These are phyloP conservation scores for Lamellibrachia luymesi DNA, from an alignment of 1,140 invertebrate genomes.

Conservation along the genomic window DNA sequence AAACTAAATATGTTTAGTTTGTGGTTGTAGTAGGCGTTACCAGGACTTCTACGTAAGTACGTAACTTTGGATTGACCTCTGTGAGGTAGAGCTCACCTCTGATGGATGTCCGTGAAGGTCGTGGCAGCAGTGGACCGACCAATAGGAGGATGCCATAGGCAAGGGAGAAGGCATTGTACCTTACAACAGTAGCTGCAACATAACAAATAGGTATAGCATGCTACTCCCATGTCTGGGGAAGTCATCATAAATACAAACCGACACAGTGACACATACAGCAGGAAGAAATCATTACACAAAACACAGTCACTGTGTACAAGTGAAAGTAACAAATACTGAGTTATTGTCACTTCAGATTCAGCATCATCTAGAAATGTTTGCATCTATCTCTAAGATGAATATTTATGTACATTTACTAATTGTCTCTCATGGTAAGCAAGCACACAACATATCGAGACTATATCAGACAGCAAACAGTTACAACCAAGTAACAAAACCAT, in stretches of 20 bases:
- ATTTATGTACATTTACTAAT: no score
- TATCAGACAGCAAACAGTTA: no score
- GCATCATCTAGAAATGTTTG: no score
- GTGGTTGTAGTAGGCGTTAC: background rate
- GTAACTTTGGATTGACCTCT: conserved; percentile 24
- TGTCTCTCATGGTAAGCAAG: no score
- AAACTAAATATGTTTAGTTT: background rate
- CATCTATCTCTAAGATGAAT: no score
- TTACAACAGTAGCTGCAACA: conserved; percentile 75
- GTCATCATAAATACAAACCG: conserved; percentile 11
- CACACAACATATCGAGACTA: no score
- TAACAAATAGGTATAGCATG: background rate
- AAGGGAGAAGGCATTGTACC: conserved; percentile 79
- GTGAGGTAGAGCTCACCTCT: conserved; percentile 60
- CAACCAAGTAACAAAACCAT: no score
- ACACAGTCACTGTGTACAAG: background rate
- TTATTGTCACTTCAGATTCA: no score
- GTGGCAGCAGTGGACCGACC: conserved; percentile 73
- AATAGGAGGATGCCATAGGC: conserved; percentile 80
- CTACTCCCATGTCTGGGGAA: background rate
- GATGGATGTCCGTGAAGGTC: conserved; percentile 72
- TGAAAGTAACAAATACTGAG: background rate
- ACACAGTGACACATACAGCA: conserved; percentile 8
- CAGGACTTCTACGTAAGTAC: background rate
- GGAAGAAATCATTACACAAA: conserved; percentile 3